Base-by-base conservation (phyloP, 2,113 vertebrate species). In the Lophochroa leadbeateri region DNA sequence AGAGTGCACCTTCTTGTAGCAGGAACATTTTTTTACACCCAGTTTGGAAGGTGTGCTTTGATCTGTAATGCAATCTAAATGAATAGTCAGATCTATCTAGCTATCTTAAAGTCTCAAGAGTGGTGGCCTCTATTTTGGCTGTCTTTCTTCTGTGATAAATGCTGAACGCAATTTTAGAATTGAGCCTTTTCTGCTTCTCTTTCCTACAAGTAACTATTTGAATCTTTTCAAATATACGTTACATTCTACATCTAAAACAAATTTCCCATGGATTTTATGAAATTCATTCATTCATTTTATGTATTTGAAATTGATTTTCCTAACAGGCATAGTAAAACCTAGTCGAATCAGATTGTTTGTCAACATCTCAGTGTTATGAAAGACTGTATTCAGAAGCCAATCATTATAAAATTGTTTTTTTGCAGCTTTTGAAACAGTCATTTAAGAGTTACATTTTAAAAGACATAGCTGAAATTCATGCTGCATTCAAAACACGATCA, bases 61-160 rank as follows among this genome's bases (percentile, higher is more conserved):
- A 95, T 96, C 92, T 88, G 68, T 94, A 96, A 90, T 84, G 50
- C 64, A 96, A 75, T 95, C 93, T 96, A 96, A 96, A 96, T 94
- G 76, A 97, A 88, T 60, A 93, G 94, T 90, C 74, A 88, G 69
- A 86, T 78, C 41, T 86, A 68, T 83, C 50, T 35, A 83, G 33
- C 46, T 90, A 75, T 94, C 72, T 78, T 61, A 52, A 46, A 67
- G 85, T 93, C 91, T 88, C 88, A 67, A 81, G 88, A 88, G 86
- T 92, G 60, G 80, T 93, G 69, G 64, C 76, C 72, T 94, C 85
- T 93, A 88, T 96, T 96, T 86, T 84, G 75, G 8, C 72, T 94
- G 74, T 58, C 80, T 96, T 76, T 95, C 44, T 90, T 90, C 68
- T 71, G 12, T 0, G 3, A 68, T 75, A 96, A 94, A 86, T 70